A percentile compares a stretch with the other conserved stretches of the same genome.
Evolutionary conservation across 2,113 vertebrate species (phyloP).

Genomic region (Cathartes aura): DNA sequence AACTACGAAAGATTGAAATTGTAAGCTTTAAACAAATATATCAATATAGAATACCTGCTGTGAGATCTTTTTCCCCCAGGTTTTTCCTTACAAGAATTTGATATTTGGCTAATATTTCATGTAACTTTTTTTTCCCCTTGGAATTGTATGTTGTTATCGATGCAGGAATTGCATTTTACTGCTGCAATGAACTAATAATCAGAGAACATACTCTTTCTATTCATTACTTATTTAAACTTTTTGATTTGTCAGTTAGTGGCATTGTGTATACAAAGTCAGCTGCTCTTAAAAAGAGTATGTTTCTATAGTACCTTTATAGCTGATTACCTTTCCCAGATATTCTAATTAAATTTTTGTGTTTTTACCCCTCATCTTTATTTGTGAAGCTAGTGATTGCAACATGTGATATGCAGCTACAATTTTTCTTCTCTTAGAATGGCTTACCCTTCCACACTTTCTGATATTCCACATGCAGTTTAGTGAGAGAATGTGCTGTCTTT

Average conservation of each 20-base stretch:
- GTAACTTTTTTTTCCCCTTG: rapidly evolving
- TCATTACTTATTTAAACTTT: background rate
- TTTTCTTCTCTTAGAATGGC: background rate
- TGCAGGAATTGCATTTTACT: background rate
- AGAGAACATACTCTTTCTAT: background rate
- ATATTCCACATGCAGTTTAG: background rate
- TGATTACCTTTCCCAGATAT: background rate
- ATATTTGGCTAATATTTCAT: background rate
- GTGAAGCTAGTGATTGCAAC: background rate
- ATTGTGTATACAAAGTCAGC: background rate
- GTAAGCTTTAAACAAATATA: background rate
- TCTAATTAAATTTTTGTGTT: background rate
- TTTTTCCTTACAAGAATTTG: background rate
- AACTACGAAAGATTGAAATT: background rate
- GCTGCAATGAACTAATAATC: background rate
- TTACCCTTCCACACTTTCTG: background rate
- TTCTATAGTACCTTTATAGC: background rate
- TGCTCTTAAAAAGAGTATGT: background rate
- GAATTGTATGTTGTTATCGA: background rate
- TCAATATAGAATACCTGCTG: background rate
- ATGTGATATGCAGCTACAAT: background rate
- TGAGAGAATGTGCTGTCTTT: background rate
- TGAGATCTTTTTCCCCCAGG: background rate
- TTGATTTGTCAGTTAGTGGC: background rate
- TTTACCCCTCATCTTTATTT: background rate